Percentiles rank a stretch among this genome's conserved stretches.
These are phyloP conservation scores for Chaunax sp. DNA, from an alignment of 2,797 vertebrate genomes.

Conservation along the genomic window DNA sequence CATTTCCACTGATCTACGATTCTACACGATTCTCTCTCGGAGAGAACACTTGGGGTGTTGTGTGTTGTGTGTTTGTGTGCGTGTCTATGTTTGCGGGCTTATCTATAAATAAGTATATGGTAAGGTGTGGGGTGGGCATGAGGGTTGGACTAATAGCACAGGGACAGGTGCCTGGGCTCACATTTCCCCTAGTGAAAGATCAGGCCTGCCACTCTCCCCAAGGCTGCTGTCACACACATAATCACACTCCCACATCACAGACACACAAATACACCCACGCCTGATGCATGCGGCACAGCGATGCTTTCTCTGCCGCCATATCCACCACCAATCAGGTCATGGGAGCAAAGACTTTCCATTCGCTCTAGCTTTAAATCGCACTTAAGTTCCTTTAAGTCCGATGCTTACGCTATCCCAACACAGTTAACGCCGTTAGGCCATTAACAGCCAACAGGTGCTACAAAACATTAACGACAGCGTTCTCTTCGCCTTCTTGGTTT, in stretches of 20 bases:
- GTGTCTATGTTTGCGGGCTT: conserved; percentile 34
- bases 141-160: conserved; percentile 81
- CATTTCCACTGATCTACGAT: too few species aligned
- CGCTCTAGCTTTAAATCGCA: conserved; percentile 48
- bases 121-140: conserved; percentile 31
- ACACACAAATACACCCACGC: conserved; percentile 38
- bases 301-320: conserved; percentile 34
- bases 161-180: conserved; percentile 91
- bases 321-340: conserved; percentile 34
- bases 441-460: conserved; percentile 73
- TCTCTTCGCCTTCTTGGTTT: conserved; percentile 53
- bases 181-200: conserved; percentile 89
- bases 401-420: conserved; percentile 54
- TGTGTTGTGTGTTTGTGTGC: conserved; percentile 28
- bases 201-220: conserved; percentile 83
- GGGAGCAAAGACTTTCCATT: conserved; percentile 57
- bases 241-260: conserved; percentile 35
- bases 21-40: too few species aligned
- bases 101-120: conserved; percentile 87
- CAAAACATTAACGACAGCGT: conserved; percentile 68
- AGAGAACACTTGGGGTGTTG: too few species aligned
- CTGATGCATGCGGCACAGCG: conserved; percentile 29
- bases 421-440: conserved; percentile 64
- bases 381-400: conserved; percentile 57
- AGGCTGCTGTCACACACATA: conserved; percentile 70